Percentiles rank a stretch among this genome's conserved stretches.
phyloP scores from a whole-genome alignment of 2,797 vertebrate species.

The Cyclura pinguis region DNA sequence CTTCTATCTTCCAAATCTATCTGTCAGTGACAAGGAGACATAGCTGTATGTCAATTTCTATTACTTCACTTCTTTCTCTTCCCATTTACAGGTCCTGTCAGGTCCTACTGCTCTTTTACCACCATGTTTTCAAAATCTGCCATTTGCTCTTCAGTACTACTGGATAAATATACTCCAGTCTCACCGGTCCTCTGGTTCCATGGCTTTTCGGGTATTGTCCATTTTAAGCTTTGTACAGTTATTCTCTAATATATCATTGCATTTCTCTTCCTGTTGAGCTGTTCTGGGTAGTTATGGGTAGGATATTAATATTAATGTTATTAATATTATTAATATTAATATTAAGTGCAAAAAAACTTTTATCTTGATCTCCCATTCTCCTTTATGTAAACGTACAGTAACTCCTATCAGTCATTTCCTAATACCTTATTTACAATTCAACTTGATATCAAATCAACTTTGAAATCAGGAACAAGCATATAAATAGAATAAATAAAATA shows the following conservation, averaged over 20 bases:
- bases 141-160: neutral
- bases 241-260: neutral
- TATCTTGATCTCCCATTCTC: neutral
- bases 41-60: neutral
- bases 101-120: neutral
- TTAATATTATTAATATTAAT: neutral
- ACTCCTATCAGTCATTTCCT: neutral
- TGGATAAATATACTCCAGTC: neutral
- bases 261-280: too few species aligned
- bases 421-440: neutral
- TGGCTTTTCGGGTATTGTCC: neutral
- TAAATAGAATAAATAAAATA: too few species aligned
- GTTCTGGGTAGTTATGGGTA: neutral
- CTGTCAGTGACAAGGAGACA: too few species aligned
- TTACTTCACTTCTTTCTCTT: neutral
- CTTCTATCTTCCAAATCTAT: neutral
- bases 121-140: neutral
- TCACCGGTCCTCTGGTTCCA: neutral
- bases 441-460: neutral
- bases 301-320: neutral
- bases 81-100: neutral
- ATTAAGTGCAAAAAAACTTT: neutral
- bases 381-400: too few species aligned
- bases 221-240: neutral
- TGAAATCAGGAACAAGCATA: too few species aligned